Conservation (phyloP, 1,140 invertebrate species). For the Brevipalpus yothersi region DNA sequence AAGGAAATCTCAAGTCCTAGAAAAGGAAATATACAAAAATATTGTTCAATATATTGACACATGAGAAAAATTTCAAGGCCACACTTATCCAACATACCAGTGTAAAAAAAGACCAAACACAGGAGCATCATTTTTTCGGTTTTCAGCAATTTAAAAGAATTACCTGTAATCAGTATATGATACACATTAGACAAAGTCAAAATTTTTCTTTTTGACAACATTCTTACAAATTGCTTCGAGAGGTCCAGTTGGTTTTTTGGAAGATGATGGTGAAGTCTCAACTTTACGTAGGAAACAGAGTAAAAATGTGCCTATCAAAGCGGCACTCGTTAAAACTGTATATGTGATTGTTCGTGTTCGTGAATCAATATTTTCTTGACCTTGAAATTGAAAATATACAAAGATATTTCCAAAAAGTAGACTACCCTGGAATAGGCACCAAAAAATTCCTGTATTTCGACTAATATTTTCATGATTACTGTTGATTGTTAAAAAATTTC, state of each 20-base stretch:
- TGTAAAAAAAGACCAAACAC: constrained; percentile 31
- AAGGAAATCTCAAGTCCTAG: constrained; percentile 70
- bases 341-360: constrained; percentile 42
- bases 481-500: constrained; percentile 74
- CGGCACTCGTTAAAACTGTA: constrained; percentile 36
- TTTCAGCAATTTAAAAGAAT: constrained; percentile 6
- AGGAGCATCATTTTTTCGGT: constrained; percentile 43
- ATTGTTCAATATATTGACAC: not conserved
- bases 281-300: constrained; percentile 27
- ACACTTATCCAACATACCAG: constrained; percentile 28
- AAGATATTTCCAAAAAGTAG: constrained; percentile 80
- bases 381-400: constrained; percentile 67
- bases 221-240: not conserved
- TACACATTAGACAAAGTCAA: not conserved
- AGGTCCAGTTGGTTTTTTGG: not conserved
- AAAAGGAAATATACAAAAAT: constrained; percentile 1
- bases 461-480: constrained; percentile 61
- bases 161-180: not conserved
- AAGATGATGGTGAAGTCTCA: no score
- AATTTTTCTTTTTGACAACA: not conserved
- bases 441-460: constrained; percentile 79
- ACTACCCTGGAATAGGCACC: constrained; percentile 76
- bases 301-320: constrained; percentile 37
- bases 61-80: not conserved
- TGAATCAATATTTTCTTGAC: constrained; percentile 33